Conservation (phyloP, 2,888 invertebrate genomes). For the Ectemnius lituratus region DNA sequence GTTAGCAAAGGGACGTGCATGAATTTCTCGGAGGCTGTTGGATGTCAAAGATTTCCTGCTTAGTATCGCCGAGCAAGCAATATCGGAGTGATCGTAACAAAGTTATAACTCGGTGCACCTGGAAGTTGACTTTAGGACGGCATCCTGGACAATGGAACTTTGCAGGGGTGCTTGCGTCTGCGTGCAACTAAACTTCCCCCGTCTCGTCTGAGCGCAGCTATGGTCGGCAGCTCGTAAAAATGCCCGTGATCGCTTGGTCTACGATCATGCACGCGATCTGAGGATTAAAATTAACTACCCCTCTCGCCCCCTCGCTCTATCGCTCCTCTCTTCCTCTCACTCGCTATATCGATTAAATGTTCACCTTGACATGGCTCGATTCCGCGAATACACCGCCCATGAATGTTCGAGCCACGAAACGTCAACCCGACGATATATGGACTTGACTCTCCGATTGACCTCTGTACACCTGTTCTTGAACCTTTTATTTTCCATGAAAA, state of each 20-base stretch:
- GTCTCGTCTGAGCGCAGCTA: neutral
- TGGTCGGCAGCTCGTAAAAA: conserved; percentile 42
- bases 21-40: too few relatives aligned
- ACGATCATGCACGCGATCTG: conserved; percentile 57
- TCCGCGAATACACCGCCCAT: conserved; percentile 37
- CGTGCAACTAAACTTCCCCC: neutral
- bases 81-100: neutral
- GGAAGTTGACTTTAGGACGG: too few relatives aligned
- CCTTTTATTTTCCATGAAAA: too few relatives aligned
- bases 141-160: too few relatives aligned
- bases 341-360: conserved; percentile 67
- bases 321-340: conserved; percentile 6
- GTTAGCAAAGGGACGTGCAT: too few relatives aligned
- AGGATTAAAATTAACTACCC: conserved; percentile 66
- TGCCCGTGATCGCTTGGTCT: conserved; percentile 51
- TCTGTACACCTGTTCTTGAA: too few relatives aligned
- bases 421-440: too few relatives aligned
- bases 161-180: neutral
- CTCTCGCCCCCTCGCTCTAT: conserved; percentile 16
- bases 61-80: too few relatives aligned
- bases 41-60: too few relatives aligned
- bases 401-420: conserved; percentile 4
- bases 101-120: neutral
- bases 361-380: conserved; percentile 65
- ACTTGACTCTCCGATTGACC: too few relatives aligned